These are phyloP conservation scores for Odocoileus hemionus DNA, from an alignment of 2,113 vertebrate species.

Conservation along the genomic window DNA sequence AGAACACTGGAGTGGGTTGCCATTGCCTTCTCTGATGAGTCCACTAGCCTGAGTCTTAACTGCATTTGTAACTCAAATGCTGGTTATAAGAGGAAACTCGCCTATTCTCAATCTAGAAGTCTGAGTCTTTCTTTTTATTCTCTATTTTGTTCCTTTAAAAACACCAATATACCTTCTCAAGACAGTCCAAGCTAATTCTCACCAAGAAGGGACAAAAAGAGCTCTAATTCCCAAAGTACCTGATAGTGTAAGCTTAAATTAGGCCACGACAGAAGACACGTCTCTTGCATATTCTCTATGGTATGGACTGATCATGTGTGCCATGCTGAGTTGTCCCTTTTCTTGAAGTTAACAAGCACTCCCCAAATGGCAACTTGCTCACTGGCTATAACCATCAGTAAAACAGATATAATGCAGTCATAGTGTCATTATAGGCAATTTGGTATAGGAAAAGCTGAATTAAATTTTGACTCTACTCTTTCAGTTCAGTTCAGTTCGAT, in stretches of 20 bases:
- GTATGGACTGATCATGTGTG: neutral
- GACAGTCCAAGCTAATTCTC: neutral
- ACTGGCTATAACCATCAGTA: neutral
- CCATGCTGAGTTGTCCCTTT: neutral
- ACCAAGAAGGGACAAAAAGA: neutral
- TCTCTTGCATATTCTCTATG: neutral
- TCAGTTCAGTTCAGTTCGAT: neutral
- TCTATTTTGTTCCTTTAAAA: neutral
- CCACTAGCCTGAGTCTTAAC: neutral
- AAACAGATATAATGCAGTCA: neutral
- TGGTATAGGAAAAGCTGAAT: neutral
- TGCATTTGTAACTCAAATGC: neutral
- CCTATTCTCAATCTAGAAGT: neutral
- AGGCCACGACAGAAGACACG: no score
- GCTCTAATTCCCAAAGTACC: neutral
- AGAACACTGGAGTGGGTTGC: no score
- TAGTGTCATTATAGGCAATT: neutral
- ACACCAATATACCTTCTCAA: neutral
- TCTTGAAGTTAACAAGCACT: neutral
- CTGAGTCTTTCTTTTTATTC: neutral
- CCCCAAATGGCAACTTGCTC: neutral
- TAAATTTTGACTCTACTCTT: neutral
- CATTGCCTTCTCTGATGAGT: no score
- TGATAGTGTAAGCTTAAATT: neutral
- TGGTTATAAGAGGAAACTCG: neutral